These are phyloP conservation scores for Cryptoprocta ferox DNA, from an alignment of 2,797 vertebrate genomes.

Conservation along the genomic window DNA sequence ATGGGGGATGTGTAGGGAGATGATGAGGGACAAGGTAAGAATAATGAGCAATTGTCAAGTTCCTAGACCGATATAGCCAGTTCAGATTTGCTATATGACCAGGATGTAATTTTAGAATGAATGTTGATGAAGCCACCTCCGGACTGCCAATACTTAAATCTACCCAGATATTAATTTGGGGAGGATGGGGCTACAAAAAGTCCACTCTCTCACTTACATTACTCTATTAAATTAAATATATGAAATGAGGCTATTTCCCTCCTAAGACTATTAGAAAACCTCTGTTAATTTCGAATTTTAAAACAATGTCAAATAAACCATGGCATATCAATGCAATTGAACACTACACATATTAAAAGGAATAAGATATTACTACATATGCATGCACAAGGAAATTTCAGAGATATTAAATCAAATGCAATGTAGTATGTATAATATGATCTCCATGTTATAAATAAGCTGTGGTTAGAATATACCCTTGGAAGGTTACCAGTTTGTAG, in stretches of 20 bases:
- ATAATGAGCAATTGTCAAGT: not conserved
- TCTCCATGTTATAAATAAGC: not conserved
- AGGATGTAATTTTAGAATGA: not conserved
- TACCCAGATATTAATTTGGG: not conserved
- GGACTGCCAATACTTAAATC: not conserved
- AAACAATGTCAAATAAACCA: not conserved
- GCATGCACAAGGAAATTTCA: not conserved
- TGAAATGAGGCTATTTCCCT: not conserved
- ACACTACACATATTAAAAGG: not conserved
- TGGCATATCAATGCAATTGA: not conserved
- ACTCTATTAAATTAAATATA: not conserved
- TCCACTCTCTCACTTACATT: not conserved
- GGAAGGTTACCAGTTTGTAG: not conserved
- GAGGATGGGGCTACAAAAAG: not conserved
- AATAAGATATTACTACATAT: not conserved
- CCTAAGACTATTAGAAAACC: not conserved
- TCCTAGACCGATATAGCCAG: not conserved
- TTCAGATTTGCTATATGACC: not conserved
- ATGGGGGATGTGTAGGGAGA: not conserved
- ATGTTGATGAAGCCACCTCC: not conserved
- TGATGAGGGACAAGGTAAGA: not conserved
- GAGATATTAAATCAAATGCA: not conserved
- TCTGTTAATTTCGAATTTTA: conserved; percentile 31
- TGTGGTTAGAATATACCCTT: not conserved
- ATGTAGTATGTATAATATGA: not conserved